Evolutionary conservation across 2,113 vertebrate genomes (phyloP), one percentile per base, ranked within the genome.

Genomic region (Actinemys pallida): DNA sequence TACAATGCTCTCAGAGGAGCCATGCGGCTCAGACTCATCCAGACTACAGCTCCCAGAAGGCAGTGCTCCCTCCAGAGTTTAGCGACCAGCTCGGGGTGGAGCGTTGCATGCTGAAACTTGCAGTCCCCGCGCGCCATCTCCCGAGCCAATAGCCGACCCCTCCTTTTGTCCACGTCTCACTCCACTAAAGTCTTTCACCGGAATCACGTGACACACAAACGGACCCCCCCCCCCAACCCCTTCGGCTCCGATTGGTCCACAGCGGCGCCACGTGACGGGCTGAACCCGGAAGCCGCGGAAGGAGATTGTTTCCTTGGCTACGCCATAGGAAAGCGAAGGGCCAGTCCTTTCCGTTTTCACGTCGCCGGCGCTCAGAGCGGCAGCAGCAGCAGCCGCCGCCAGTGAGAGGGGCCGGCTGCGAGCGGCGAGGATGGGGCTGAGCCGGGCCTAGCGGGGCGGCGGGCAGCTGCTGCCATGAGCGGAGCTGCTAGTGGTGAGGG

Each of bases 261-360:
- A 1, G 12, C n/a, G 62, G 47, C 90, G 82, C 92, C 2, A 80
- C 5, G 54, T 11, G 47, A 80, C 81, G 52, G 75, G 53, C 50
- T 57, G 76, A 87, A 90, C 91, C 94, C 95, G 96, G 98, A 98
- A 98, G 97, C 79, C 47, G 84, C 93, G 45, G 89, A 10, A 83
- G 85, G 86, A 93, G 98, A 95, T 84, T 81, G 98, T 98, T 98
- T 98, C 98, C 98, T 96, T 98, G 98, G 97, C 98, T 98, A 98
- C 98, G 97, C 96, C 96, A 95, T 95, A 96, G 98, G 97, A 97
- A 94, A 95, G 93, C 62, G n/a, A 91, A 93, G 94, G 98, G 97
- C 83, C 87, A 97, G 24, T 83, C 97, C 92, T 88, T 94, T 92
- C 90, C 91, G 83, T 62, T 88, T 54, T 78, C 52, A 35, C 42